Base-by-base conservation (phyloP, 2,888 invertebrate genomes). In the Helleia helle region DNA sequence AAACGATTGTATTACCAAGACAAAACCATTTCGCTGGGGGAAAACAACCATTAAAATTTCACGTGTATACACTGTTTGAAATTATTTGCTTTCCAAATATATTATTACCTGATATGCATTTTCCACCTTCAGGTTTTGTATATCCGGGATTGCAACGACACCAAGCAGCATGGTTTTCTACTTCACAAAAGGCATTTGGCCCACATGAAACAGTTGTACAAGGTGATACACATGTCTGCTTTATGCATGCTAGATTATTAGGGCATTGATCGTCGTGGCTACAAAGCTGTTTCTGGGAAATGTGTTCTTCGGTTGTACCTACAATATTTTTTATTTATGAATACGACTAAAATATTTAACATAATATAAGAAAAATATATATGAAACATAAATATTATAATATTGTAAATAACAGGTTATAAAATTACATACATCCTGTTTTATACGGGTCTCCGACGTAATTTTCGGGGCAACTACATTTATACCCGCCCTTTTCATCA, bases 121-220 rank as follows among this genome's bases (percentile, higher is more conserved):
- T 92, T 42, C 93, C 94, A 47, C 90, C 90, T 38, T 89, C 86
- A 45, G 91, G 91, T 73, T 95, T 93, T 1, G 88, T 88, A 58
- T 89, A 96, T 9, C 95, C 95, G 36, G 93, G 90, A 42, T 91
- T 89, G 61, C 96, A 96, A 51, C 93, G 89, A 65, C 96, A 96
- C 92, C 93, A 93, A 4, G 94, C 93, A 0, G 92, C 93, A 63
- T 96, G 96, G 55, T 93, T 91, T 49, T 94, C 93, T 0, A 94
- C 91, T 72, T 95, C 94, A 65, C 96, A 96, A 58, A 91, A 91
- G 0, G 96, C 93, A 70, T 96, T 93, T 0, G 90, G 77, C 18
- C 95, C 95, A 64, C 96, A 96, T 1, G 91, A 87, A 36, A 95
- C 79, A 40, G 87, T 88, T 14, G 87, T 87, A 59, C 96, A 96